Evolutionary conservation across 1,140 invertebrate genomes (phyloP).

Genomic region (Ips nitidus): DNA sequence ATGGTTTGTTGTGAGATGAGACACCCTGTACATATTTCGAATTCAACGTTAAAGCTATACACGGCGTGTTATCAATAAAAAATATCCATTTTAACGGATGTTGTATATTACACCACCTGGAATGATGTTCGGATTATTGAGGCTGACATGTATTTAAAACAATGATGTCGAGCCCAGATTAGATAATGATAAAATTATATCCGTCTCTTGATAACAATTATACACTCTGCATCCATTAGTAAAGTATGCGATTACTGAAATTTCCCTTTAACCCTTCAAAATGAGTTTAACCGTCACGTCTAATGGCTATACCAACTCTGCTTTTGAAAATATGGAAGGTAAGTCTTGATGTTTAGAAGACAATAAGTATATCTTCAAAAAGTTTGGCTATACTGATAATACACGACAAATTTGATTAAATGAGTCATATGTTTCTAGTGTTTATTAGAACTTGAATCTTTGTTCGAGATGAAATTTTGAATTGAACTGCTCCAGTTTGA

Average conservation of each 20-base stretch:
- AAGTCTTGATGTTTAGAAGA: not conserved
- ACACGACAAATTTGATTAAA: no score
- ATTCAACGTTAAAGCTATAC: no score
- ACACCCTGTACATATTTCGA: no score
- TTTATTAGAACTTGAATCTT: no score
- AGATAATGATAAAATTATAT: slow-evolving; percentile 28
- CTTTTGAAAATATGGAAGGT: slow-evolving; percentile 12
- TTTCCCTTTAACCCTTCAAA: not conserved
- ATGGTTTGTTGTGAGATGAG: no score
- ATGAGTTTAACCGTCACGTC: not conserved
- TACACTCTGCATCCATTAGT: not conserved
- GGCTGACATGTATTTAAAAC: slow-evolving; percentile 18
- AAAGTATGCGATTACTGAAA: not conserved
- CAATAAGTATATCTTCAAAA: no score
- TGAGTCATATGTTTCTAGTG: no score
- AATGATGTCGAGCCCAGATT: slow-evolving; percentile 22
- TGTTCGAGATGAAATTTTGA: no score
- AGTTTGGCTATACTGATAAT: no score
- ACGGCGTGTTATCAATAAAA: not conserved
- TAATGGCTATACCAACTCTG: not conserved
- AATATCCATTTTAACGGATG: not conserved
- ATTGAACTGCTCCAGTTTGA: no score
- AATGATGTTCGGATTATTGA: no score
- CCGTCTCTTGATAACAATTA: slow-evolving; percentile 20
- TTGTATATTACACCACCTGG: not conserved